Percentiles rank a stretch among this genome's conserved stretches.
Evolutionary conservation across 1,140 invertebrate genomes (phyloP).

Genomic region (Drosophila azteca): DNA sequence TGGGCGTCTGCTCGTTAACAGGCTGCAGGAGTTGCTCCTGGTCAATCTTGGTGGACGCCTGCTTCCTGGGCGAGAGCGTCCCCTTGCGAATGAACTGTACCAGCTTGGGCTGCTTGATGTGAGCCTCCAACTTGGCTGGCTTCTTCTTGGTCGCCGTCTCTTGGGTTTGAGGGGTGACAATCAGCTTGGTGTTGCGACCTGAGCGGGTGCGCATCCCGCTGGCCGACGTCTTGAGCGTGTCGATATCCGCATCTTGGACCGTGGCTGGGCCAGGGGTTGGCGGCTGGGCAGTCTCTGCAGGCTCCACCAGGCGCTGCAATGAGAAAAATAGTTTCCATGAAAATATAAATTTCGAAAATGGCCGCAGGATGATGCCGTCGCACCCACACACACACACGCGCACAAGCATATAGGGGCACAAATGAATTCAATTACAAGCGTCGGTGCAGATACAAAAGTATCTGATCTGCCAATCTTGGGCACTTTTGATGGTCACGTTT

Average conservation of each 20-base stretch:
- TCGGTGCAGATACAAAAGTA: constrained; percentile 36
- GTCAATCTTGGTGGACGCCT: constrained; percentile 38
- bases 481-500: constrained; percentile 17
- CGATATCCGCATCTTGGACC: constrained; percentile 68
- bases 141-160: constrained; percentile 45
- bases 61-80: constrained; percentile 69
- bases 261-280: constrained; percentile 19
- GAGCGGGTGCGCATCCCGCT: constrained; percentile 74
- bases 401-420: neutral
- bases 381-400: constrained; percentile 18
- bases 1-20: constrained; percentile 65
- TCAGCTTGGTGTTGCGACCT: constrained; percentile 69
- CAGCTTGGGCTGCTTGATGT: constrained; percentile 71
- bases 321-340: neutral
- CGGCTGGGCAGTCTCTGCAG: constrained; percentile 34
- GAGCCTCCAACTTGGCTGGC: constrained; percentile 56
- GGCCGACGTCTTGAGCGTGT: constrained; percentile 51
- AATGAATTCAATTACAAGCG: too few relatives aligned
- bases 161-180: constrained; percentile 49
- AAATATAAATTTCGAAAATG: constrained; percentile 30
- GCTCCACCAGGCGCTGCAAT: constrained; percentile 67
- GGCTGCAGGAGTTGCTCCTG: constrained; percentile 29
- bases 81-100: constrained; percentile 81
- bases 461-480: constrained; percentile 29
- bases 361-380: constrained; percentile 39